These are phyloP conservation scores for Meloe dianella DNA, from an alignment of 2,888 invertebrate genomes.

Conservation along the genomic window DNA sequence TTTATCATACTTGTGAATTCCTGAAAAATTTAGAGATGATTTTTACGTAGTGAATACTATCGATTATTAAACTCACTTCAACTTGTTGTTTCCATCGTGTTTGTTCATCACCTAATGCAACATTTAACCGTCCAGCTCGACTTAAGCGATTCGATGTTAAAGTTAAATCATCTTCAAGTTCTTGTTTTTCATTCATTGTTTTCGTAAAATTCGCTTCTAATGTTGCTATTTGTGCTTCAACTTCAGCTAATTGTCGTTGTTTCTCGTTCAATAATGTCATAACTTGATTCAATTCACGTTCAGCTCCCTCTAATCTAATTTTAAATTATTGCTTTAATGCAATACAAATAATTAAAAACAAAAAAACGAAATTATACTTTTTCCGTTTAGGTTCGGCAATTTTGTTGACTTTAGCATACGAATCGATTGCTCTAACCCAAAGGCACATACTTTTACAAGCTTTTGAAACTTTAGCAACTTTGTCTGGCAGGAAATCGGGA, in stretches of 20 bases:
- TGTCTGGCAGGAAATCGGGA: constrained; percentile 84
- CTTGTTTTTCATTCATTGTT: constrained; percentile 77
- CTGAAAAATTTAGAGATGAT: constrained; percentile 51
- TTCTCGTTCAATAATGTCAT: constrained; percentile 79
- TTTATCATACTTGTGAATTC: constrained; percentile 70
- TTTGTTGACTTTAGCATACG: constrained; percentile 84
- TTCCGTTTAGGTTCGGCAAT: constrained; percentile 88
- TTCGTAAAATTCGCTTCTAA: constrained; percentile 71
- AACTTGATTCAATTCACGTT: constrained; percentile 75
- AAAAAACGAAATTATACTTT: constrained; percentile 63
- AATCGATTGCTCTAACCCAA: constrained; percentile 92
- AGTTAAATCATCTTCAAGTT: constrained; percentile 75
- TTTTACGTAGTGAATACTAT: not conserved
- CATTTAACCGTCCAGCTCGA: constrained; percentile 83
- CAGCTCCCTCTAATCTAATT: constrained; percentile 75
- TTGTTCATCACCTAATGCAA: constrained; percentile 87
- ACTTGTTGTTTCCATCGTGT: constrained; percentile 82
- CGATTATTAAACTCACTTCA: constrained; percentile 59
- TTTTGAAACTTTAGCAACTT: constrained; percentile 83
- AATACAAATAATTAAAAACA: constrained; percentile 24
- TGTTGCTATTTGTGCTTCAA: constrained; percentile 71
- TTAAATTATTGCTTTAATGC: no score
- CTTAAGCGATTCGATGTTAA: constrained; percentile 78
- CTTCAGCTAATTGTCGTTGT: constrained; percentile 80
- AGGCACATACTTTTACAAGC: constrained; percentile 90